Evolutionary conservation across 2,888 invertebrate genomes (phyloP).

Genomic region (Zhuqinia jingwanae): DNA sequence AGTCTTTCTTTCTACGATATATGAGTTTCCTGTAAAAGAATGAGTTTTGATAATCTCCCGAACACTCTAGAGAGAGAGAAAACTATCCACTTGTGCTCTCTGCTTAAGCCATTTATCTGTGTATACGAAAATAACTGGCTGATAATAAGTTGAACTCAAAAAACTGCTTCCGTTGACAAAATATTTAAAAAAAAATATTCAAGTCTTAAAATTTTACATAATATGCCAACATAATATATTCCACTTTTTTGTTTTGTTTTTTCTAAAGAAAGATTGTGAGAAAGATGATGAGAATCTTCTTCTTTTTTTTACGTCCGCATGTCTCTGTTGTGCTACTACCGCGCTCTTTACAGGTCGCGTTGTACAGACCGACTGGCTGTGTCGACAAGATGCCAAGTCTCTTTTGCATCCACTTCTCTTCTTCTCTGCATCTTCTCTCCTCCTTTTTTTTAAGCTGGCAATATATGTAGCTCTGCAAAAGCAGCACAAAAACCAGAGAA

Average conservation of each 20-base stretch:
- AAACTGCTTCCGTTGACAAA: background rate
- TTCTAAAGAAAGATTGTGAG: background rate
- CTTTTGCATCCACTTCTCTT: conserved; percentile 50
- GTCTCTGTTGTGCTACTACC: background rate
- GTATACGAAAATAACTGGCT: no score
- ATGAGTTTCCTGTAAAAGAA: conserved; percentile 42
- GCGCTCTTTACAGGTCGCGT: conserved; percentile 34
- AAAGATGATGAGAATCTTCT: no score
- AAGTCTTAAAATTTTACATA: background rate
- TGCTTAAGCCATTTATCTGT: no score
- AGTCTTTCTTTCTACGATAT: conserved; percentile 27
- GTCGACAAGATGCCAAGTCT: conserved; percentile 52
- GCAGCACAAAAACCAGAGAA: background rate
- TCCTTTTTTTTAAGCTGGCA: background rate
- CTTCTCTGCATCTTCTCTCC: conserved; percentile 7
- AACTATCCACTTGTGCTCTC: background rate
- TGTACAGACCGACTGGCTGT: conserved; percentile 45
- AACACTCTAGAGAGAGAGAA: background rate
- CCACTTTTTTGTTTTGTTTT: background rate
- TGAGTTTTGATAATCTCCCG: conserved; percentile 38
- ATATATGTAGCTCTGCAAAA: background rate
- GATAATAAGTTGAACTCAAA: background rate
- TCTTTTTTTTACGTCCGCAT: conserved; percentile 2
- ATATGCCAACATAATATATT: background rate
- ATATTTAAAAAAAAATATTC: conserved; percentile 1